Evolutionary conservation across 2,888 invertebrate genomes (phyloP), one percentile per base, ranked within the genome.

Genomic region (Hypolimnas misippus): DNA sequence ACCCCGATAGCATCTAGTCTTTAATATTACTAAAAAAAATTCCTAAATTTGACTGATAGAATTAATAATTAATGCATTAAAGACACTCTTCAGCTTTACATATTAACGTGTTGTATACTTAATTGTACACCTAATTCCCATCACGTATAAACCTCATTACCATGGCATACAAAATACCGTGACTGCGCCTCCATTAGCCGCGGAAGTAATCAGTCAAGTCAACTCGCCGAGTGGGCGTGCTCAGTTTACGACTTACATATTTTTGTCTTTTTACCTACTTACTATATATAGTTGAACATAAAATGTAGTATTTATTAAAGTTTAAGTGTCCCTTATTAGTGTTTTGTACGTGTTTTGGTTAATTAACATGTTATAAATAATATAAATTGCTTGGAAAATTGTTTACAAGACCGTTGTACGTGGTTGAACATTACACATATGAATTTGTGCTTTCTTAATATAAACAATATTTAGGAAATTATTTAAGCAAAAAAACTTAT

Each of bases 161-260:
- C 49, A 53, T 56, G 49, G 52, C 57, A 57, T 62, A 58, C 44
- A 54, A 54, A 49, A 38, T 51, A 63, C 58, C 56, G 57, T 63
- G 63, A 56, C 59, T 54, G 25, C n/a, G 6, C 58, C 57, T 51
- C 52, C 55, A 63, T 58, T 42, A 66, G 55, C 8, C 19, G 31
- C 19, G 57, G 66, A 49, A 63, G 63, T 54, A 46, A 66, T 63
- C 63, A 61, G 60, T 63, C 66, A 63, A 60, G 63, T 40, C 50
- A n/a, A 50, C 31, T 31, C 55, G 53, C 35, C n/a, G n/a, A n/a
- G 61, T 61, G 57, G 63, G 51, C 57, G 57, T 50, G 51, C 49
- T 40, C 35, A 31, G 44, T 64, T 25, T 56, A 53, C 50, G 57
- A 50, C 35, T 25, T 8, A 29, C 49, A n/a, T 29, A 49, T 49